A percentile compares a stretch with the other conserved stretches of the same genome.
Evolutionary conservation across 2,797 vertebrate species (phyloP).

Genomic region (Cichlasoma orientale): DNA sequence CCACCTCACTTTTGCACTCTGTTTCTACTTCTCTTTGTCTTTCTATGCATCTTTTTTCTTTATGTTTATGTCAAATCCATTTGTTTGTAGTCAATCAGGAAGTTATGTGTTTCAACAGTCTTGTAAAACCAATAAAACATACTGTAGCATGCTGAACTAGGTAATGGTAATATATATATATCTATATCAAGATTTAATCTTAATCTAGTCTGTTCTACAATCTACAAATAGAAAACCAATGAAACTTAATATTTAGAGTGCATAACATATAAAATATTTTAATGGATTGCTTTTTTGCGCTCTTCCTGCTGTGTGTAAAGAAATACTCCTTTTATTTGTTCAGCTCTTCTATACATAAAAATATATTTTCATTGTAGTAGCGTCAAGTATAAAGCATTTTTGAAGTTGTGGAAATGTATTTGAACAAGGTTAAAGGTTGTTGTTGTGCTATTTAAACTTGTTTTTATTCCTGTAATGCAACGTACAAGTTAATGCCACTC

Average conservation of each 20-base stretch:
- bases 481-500: background rate
- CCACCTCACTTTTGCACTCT: slow-evolving; percentile 37
- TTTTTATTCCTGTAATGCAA: background rate
- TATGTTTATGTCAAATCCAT: slow-evolving; percentile 20
- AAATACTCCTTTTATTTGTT: background rate
- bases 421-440: background rate
- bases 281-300: background rate
- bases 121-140: too few species aligned
- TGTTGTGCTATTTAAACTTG: background rate
- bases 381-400: background rate
- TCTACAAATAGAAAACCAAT: background rate
- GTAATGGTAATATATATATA: background rate
- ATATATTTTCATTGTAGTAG: background rate
- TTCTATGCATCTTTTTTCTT: slow-evolving; percentile 4
- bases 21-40: slow-evolving; percentile 25
- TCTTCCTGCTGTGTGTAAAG: background rate
- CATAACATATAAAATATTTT: background rate
- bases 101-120: background rate
- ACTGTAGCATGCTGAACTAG: too few species aligned
- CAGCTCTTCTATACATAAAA: background rate
- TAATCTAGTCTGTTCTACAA: too few species aligned
- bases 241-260: background rate
- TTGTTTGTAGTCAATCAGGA: background rate
- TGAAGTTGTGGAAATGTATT: slow-evolving; percentile 7
- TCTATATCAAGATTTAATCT: background rate